A percentile compares a stretch with the other conserved stretches of the same genome.
Evolutionary conservation across 2,797 vertebrate genomes (phyloP).

Genomic region (Leptatherina wallacei): DNA sequence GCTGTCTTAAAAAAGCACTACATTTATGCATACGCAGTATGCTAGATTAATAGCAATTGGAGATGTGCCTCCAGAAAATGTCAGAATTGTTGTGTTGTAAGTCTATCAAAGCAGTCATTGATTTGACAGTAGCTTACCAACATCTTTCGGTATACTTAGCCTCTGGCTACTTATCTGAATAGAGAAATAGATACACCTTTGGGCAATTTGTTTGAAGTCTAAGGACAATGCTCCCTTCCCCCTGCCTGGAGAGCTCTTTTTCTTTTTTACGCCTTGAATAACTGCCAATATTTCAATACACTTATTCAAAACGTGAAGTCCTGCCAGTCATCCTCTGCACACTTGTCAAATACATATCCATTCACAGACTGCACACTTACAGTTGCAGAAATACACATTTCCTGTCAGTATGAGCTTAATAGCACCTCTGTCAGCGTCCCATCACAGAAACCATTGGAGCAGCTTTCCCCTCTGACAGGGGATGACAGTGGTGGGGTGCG

Average conservation of each 20-base stretch:
- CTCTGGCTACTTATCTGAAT: constrained; percentile 13
- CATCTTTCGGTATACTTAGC: constrained; percentile 17
- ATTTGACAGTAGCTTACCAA: constrained; percentile 27
- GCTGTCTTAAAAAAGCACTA: neutral
- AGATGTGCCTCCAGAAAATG: neutral
- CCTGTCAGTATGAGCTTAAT: constrained; percentile 34
- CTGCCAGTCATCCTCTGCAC: constrained; percentile 41
- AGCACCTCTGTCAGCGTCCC: constrained; percentile 47
- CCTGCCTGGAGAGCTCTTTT: constrained; percentile 3
- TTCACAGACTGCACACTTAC: constrained; percentile 13
- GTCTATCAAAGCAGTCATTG: constrained; percentile 11
- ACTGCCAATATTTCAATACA: constrained; percentile 38
- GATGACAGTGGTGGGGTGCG: constrained; percentile 44
- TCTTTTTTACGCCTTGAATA: constrained; percentile 7
- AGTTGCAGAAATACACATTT: constrained; percentile 46
- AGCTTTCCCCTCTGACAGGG: constrained; percentile 51
- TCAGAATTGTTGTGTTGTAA: constrained; percentile 16
- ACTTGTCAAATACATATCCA: constrained; percentile 36
- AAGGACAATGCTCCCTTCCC: constrained; percentile 13
- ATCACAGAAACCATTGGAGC: constrained; percentile 55
- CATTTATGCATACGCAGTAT: neutral
- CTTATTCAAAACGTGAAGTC: constrained; percentile 31
- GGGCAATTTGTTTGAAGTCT: constrained; percentile 26
- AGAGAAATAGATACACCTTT: constrained; percentile 9
- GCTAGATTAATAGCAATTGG: neutral